A percentile compares a stretch with the other conserved stretches of the same genome.
These are phyloP conservation scores for Oriolus oriolus DNA, from an alignment of 2,113 vertebrate genomes.

Conservation along the genomic window DNA sequence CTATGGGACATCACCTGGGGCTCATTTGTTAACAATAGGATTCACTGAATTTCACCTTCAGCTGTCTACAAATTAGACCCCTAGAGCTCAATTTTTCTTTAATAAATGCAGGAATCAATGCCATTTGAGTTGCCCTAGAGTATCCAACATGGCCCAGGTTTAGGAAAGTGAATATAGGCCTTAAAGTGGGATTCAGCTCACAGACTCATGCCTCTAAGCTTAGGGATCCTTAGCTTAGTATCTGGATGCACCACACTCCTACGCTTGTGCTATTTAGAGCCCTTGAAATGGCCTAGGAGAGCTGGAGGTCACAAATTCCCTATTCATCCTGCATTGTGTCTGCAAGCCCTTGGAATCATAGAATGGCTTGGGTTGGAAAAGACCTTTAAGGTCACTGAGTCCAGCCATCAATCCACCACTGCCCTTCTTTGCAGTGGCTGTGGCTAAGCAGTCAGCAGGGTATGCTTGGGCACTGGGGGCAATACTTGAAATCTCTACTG, in stretches of 20 bases:
- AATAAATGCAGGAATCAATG: neutral
- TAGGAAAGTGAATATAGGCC: neutral
- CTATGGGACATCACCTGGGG: neutral
- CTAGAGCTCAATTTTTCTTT: neutral
- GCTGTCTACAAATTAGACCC: neutral
- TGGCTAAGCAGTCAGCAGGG: neutral
- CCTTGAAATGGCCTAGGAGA: neutral
- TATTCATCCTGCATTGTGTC: neutral
- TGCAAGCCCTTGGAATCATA: neutral
- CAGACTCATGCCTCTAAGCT: neutral
- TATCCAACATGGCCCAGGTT: neutral
- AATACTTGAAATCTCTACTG: neutral
- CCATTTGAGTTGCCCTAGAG: neutral
- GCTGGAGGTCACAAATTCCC: neutral
- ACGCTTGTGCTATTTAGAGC: neutral
- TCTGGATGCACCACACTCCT: neutral
- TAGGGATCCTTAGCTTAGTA: neutral
- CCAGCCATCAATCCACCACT: neutral
- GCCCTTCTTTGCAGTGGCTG: neutral
- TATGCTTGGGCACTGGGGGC: neutral
- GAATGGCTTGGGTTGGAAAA: neutral
- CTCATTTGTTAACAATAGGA: slow-evolving; percentile 14
- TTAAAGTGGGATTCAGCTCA: neutral
- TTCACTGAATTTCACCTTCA: slow-evolving; percentile 21
- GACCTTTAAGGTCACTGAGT: neutral